Evolutionary conservation across 92 coral and sea anemone genomes (phyloP).

Genomic region (Pocillopora meandrina): DNA sequence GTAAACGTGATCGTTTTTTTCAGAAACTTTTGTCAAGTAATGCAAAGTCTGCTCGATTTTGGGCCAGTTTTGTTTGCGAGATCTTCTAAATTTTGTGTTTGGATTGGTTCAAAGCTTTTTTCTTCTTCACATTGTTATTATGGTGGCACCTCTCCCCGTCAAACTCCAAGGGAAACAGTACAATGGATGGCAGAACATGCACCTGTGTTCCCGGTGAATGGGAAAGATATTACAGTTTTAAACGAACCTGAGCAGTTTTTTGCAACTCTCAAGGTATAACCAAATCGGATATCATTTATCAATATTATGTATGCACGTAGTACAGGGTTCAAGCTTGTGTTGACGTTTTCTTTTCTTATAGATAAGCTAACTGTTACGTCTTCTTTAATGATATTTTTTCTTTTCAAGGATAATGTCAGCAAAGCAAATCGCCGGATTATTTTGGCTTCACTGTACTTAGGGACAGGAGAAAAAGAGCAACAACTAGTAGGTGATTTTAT

Average conservation of each 20-base stretch:
- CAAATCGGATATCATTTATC: neutral
- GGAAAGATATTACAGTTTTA: conserved; percentile 80
- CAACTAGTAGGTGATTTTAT: conserved; percentile 65
- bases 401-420: conserved; percentile 52
- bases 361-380: neutral
- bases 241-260: conserved; percentile 81
- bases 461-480: conserved; percentile 87
- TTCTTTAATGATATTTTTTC: neutral
- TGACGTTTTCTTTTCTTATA: no score
- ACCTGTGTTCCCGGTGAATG: conserved; percentile 75
- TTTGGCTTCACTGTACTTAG: conserved; percentile 90
- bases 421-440: conserved; percentile 79
- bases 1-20: conserved; percentile 14
- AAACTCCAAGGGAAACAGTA: conserved; percentile 54
- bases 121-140: conserved; percentile 27
- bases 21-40: neutral
- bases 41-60: conserved; percentile 56
- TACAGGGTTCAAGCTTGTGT: no score
- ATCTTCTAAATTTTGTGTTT: conserved; percentile 50
- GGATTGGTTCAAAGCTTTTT: conserved; percentile 40
- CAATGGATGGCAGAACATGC: conserved; percentile 85
- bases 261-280: conserved; percentile 72
- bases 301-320: no score
- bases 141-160: conserved; percentile 10
- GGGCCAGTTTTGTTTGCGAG: conserved; percentile 61